Percentiles rank a stretch among this genome's conserved stretches.
phyloP scores from a whole-genome alignment of 1,140 invertebrate genomes.

The Lucilia sericata region DNA sequence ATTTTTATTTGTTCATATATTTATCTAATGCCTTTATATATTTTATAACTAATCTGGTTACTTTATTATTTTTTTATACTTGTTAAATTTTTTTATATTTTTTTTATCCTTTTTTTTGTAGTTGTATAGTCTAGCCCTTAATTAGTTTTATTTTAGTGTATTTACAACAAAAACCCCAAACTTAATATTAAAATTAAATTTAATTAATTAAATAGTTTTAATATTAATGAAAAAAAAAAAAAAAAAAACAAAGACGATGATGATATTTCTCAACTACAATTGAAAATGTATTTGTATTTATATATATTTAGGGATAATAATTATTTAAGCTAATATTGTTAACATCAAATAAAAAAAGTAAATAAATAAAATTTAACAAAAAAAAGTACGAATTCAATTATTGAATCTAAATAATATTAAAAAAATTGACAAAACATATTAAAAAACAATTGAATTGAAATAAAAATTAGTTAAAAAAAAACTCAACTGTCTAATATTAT shows the following conservation, averaged over 20 bases:
- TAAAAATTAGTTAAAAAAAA: conserved; percentile 38
- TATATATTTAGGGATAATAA: conserved; percentile 34
- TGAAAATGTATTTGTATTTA: conserved; percentile 41
- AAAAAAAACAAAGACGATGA: too few relatives aligned
- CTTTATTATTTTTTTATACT: background rate
- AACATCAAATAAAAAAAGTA: conserved; percentile 7
- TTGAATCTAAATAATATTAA: conserved; percentile 27
- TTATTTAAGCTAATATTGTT: background rate
- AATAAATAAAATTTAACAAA: background rate
- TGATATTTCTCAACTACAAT: conserved; percentile 23
- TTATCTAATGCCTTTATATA: too few relatives aligned
- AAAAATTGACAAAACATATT: conserved; percentile 23
- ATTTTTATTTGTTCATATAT: too few relatives aligned
- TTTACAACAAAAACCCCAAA: background rate
- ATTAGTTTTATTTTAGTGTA: conserved; percentile 11
- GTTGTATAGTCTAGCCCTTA: conserved; percentile 23
- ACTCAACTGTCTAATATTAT: background rate
- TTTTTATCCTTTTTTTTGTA: background rate
- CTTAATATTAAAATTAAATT: background rate
- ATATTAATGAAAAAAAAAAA: too few relatives aligned
- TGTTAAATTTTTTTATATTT: background rate
- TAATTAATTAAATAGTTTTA: background rate
- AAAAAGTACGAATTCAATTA: conserved; percentile 34
- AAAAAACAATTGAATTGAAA: conserved; percentile 37
- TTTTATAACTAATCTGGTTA: background rate